Evolutionary conservation across 92 coral and sea anemone species (phyloP).

Genomic region (Anthopleura xanthogrammica): DNA sequence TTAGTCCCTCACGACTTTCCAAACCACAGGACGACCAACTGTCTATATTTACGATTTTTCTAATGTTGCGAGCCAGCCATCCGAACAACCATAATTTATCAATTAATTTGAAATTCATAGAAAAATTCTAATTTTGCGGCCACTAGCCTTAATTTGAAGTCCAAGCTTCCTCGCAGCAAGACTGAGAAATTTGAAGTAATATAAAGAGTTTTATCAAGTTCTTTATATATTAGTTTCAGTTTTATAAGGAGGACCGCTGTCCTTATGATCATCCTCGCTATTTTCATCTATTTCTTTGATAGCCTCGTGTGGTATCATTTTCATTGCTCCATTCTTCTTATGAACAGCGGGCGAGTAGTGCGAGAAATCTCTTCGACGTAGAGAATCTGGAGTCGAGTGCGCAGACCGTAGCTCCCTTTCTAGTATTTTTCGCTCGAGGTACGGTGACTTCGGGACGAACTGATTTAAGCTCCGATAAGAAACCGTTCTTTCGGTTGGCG

Average conservation of each 20-base stretch:
- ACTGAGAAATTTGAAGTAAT: background rate
- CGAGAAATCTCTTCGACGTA: conserved; percentile 25
- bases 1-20: background rate
- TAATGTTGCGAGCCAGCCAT: background rate
- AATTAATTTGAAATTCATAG: background rate
- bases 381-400: conserved; percentile 40
- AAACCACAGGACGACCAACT: background rate
- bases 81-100: background rate
- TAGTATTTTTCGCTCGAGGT: conserved; percentile 46
- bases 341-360: conserved; percentile 31
- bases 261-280: conserved; percentile 46
- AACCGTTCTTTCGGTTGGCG: conserved; percentile 45
- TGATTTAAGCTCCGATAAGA: conserved; percentile 66
- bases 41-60: background rate
- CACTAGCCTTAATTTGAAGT: background rate
- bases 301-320: conserved; percentile 30
- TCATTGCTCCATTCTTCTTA: conserved; percentile 53
- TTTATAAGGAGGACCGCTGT: conserved; percentile 12
- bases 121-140: background rate
- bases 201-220: background rate
- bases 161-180: conserved; percentile 1
- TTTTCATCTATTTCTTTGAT: conserved; percentile 62
- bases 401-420: conserved; percentile 12
- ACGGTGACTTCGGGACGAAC: conserved; percentile 66
- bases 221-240: conserved; percentile 31